phyloP scores from a whole-genome alignment of 1,140 invertebrate species.

The Zaprionus inermis region DNA sequence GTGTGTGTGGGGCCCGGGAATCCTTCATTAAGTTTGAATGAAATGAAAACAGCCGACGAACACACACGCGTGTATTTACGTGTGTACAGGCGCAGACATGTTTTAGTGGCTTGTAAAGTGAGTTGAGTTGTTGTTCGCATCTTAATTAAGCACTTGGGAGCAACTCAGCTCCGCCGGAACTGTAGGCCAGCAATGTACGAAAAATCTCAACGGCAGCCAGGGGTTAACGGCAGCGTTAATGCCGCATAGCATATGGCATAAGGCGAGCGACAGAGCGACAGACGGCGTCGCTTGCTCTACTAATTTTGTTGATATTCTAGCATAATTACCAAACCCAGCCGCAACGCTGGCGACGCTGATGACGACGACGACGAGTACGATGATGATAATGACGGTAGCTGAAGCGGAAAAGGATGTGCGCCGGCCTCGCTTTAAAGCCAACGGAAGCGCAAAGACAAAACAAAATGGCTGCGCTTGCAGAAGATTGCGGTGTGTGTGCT shows the following conservation, averaged over 20 bases:
- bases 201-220: slow-evolving; percentile 66
- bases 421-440: slow-evolving; percentile 73
- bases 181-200: slow-evolving; percentile 55
- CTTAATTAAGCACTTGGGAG: slow-evolving; percentile 81
- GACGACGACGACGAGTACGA: slow-evolving; percentile 14
- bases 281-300: slow-evolving; percentile 48
- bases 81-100: slow-evolving; percentile 28
- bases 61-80: slow-evolving; percentile 7
- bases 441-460: slow-evolving; percentile 78
- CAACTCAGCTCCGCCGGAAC: slow-evolving; percentile 55
- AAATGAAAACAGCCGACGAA: slow-evolving; percentile 59
- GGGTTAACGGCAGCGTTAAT: slow-evolving; percentile 53
- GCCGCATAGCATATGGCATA: slow-evolving; percentile 42
- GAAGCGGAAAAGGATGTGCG: slow-evolving; percentile 60
- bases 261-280: neutral
- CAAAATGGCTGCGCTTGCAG: slow-evolving; percentile 78
- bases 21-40: slow-evolving; percentile 80
- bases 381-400: slow-evolving; percentile 27
- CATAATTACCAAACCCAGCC: slow-evolving; percentile 66
- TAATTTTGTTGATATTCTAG: slow-evolving; percentile 64
- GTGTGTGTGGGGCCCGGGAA: slow-evolving; percentile 32
- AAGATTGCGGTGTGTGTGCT: slow-evolving; percentile 61
- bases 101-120: slow-evolving; percentile 43
- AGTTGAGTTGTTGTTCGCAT: slow-evolving; percentile 56
- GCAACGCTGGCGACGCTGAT: slow-evolving; percentile 13